Evolutionary conservation across 2,113 vertebrate species (phyloP), one percentile per base, ranked within the genome.

Genomic region (Mesembrinibis cayennensis): DNA sequence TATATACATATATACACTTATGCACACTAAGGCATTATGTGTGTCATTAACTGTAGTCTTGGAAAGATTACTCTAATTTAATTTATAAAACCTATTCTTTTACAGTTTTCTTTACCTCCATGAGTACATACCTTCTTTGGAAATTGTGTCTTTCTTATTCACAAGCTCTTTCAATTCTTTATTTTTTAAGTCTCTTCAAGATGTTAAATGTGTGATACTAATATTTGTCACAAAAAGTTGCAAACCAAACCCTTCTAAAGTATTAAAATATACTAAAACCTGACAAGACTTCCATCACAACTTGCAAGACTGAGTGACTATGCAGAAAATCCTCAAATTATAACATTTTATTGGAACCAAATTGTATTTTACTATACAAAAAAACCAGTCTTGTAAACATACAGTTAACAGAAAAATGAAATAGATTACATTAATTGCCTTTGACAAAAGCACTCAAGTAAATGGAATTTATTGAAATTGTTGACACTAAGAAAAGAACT

Each of bases 391-490:
- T 72, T 44, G 79, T 90, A 95, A 94, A 96, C 58, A 88, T n/a
- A 74, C 32, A 88, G 67, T 87, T 93, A 82, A 45, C 50, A 95
- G 82, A 53, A 92, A 79, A 92, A 62, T 50, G 88, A 82, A 95
- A 85, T 70, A 91, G 81, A 94, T 97, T 87, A 71, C 45, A 93
- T 87, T 96, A 77, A 95, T 95, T 96, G 23, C 29, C 73, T 96
- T 95, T 93, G 72, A 92, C 29, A 80, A 97, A 96, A 96, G 84
- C 95, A 91, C 61, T 96, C 86, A 74, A 61, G 79, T 89, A 89
- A 85, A 97, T 85, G 76, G 86, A 70, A 92, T 94, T 93, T 81
- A 95, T 90, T 92, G 94, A 96, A 97, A 95, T 81, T 79, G 62
- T 79, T 87, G 94, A 97, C 70, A 63, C 67, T 91, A 58, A 72